Evolutionary conservation across 1,140 invertebrate species (phyloP).

Genomic region (Plectrocnemia conspersa): DNA sequence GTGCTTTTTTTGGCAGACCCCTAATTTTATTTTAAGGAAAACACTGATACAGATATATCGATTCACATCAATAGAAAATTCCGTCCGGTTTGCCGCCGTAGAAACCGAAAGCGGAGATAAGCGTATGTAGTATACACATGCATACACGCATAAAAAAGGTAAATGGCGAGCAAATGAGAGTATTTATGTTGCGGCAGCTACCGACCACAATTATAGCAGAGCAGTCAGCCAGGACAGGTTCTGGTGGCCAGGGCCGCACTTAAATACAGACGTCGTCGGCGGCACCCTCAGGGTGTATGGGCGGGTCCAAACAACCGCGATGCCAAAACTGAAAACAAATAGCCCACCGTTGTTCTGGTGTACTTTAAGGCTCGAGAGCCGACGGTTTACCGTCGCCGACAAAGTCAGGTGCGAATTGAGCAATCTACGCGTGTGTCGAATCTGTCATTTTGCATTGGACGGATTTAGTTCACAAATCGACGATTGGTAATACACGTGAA

Average conservation of each 20-base stretch:
- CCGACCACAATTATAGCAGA: conserved; percentile 20
- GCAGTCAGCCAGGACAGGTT: conserved; percentile 4
- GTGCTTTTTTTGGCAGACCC: too few relatives aligned
- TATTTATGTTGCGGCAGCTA: conserved; percentile 22
- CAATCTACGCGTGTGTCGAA: too few relatives aligned
- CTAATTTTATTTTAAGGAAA: too few relatives aligned
- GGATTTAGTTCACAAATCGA: too few relatives aligned
- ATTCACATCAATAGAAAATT: conserved; percentile 1
- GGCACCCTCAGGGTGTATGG: conserved; percentile 8
- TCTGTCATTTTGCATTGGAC: too few relatives aligned
- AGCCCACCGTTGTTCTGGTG: too few relatives aligned
- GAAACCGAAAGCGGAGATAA: conserved; percentile 22
- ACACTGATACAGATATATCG: too few relatives aligned
- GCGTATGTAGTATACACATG: conserved; percentile 5
- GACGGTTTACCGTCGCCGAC: too few relatives aligned
- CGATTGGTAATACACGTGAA: too few relatives aligned
- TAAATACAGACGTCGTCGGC: conserved; percentile 21
- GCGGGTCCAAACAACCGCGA: background rate
- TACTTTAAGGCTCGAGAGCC: too few relatives aligned
- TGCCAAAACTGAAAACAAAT: conserved; percentile 15
- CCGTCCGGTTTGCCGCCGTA: conserved; percentile 7
- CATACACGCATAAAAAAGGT: background rate
- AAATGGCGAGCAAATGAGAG: conserved; percentile 17
- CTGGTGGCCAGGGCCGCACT: conserved; percentile 5
- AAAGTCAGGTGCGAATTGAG: too few relatives aligned